Evolutionary conservation across 1,140 invertebrate species (phyloP).

Genomic region (Danaus melanippus): DNA sequence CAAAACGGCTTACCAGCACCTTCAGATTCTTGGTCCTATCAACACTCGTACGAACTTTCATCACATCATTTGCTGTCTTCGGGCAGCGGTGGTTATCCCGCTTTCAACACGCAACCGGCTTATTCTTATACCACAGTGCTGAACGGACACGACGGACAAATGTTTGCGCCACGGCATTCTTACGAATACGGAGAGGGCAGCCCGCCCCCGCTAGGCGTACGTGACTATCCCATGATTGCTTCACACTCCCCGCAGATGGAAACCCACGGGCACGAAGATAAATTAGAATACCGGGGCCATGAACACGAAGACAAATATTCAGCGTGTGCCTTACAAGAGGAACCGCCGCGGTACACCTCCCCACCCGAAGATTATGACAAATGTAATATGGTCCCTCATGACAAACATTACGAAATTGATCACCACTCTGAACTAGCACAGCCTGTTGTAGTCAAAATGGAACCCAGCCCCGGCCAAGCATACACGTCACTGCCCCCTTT

Average conservation of each 20-base stretch:
- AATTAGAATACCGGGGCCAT: slow-evolving; percentile 59
- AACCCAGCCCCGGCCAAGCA: slow-evolving; percentile 73
- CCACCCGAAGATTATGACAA: slow-evolving; percentile 72
- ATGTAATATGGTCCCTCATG: slow-evolving; percentile 68
- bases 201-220: slow-evolving; percentile 72
- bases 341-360: slow-evolving; percentile 73
- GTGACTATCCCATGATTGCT: slow-evolving; percentile 79
- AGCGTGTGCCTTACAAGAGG: slow-evolving; percentile 73
- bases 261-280: slow-evolving; percentile 70
- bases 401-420: slow-evolving; percentile 71
- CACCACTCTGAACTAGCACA: slow-evolving; percentile 61
- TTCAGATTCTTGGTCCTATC: slow-evolving; percentile 83
- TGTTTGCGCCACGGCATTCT: slow-evolving; percentile 74
- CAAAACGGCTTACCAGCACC: slow-evolving; percentile 77
- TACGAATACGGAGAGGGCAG: slow-evolving; percentile 76
- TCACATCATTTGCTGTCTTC: slow-evolving; percentile 81
- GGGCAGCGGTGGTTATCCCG: slow-evolving; percentile 76
- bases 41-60: slow-evolving; percentile 82
- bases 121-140: slow-evolving; percentile 79
- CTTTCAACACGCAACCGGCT: slow-evolving; percentile 71
- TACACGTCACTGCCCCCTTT: slow-evolving; percentile 83
- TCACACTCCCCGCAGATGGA: slow-evolving; percentile 76
- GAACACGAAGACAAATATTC: slow-evolving; percentile 73
- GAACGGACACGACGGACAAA: slow-evolving; percentile 77
- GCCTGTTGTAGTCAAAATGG: slow-evolving; percentile 77